Conservation (phyloP, 2,113 vertebrate genomes). For the Deroptyus accipitrinus region DNA sequence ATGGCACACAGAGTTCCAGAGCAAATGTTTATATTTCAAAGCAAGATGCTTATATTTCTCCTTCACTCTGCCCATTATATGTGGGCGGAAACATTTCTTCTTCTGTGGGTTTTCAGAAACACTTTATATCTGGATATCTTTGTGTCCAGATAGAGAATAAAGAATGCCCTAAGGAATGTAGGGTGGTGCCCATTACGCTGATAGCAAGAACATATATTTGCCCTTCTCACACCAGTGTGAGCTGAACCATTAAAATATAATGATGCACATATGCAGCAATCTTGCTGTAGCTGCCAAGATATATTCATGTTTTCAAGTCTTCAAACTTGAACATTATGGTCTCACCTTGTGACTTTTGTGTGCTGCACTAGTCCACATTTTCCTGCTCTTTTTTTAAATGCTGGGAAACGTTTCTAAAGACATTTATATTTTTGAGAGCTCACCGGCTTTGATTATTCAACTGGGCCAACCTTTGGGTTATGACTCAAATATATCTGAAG, state of each 20-base stretch:
- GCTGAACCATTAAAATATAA: not conserved
- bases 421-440: not conserved
- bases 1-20: not conserved
- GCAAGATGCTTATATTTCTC: not conserved
- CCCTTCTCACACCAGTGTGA: not conserved
- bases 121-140: not conserved
- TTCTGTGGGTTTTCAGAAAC: not conserved
- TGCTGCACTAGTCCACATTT: not conserved
- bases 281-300: not conserved
- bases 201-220: not conserved
- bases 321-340: not conserved
- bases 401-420: not conserved
- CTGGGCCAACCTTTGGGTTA: not conserved
- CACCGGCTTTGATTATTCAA: not conserved
- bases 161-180: not conserved
- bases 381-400: not conserved
- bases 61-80: not conserved
- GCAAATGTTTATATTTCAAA: not conserved
- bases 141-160: not conserved
- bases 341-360: not conserved
- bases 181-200: not conserved
- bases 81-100: not conserved
- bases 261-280: not conserved
- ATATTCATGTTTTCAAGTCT: not conserved
- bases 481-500: not conserved